phyloP scores from a whole-genome alignment of 2,888 invertebrate species.

The Meteorus cinctellus region DNA sequence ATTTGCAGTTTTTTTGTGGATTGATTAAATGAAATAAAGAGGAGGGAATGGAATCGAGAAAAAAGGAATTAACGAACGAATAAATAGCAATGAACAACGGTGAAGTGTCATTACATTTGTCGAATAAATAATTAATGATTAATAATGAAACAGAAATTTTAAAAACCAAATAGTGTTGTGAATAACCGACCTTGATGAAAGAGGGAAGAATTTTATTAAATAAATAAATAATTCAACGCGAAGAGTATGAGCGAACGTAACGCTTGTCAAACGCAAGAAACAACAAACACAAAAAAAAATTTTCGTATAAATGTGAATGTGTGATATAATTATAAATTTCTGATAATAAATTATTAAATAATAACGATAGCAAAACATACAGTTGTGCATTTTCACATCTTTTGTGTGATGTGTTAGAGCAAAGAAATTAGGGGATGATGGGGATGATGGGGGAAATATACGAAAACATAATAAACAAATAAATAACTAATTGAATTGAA shows the following conservation, averaged over 20 bases:
- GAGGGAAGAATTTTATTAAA: not conserved
- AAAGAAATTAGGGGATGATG: conserved; percentile 8
- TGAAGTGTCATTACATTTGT: not conserved
- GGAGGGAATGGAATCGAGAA: not conserved
- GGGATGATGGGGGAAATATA: conserved; percentile 13
- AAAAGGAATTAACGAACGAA: conserved; percentile 12
- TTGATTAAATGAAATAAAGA: not conserved
- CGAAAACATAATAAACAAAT: conserved; percentile 19
- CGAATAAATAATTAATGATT: conserved; percentile 21
- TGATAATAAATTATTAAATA: conserved; percentile 10
- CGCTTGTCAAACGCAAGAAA: not conserved
- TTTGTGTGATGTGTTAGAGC: not conserved
- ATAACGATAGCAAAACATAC: conserved; percentile 15
- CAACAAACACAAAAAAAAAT: not conserved
- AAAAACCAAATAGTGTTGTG: conserved; percentile 35
- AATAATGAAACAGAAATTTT: conserved; percentile 14
- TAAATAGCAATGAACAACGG: not conserved
- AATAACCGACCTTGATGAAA: conserved; percentile 21
- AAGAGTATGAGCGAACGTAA: not conserved
- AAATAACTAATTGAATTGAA: conserved; percentile 2
- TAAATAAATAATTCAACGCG: not conserved
- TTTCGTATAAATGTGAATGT: conserved; percentile 33
- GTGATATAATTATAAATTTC: conserved; percentile 24
- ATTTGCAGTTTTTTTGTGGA: not conserved
- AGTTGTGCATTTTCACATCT: conserved; percentile 8